Evolutionary conservation across 2,888 invertebrate genomes (phyloP).

Genomic region (Cheilosia scutellata): DNA sequence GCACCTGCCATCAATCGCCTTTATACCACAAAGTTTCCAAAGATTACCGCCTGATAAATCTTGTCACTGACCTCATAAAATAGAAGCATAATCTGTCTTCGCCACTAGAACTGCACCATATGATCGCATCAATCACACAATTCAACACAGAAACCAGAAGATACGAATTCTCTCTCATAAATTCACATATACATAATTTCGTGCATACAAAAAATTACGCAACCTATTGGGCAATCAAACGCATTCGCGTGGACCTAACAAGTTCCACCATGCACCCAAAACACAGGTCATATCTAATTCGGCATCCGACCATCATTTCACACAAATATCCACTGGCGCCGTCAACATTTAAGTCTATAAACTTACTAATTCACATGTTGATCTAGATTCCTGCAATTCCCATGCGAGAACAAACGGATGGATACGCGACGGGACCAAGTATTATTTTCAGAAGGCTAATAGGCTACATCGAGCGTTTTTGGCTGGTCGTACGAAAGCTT

Average conservation of each 20-base stretch:
- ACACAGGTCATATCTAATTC: constrained; percentile 39
- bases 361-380: constrained; percentile 62
- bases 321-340: constrained; percentile 26
- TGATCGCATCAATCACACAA: constrained; percentile 40
- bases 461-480: neutral
- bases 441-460: constrained; percentile 30
- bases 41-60: constrained; percentile 5
- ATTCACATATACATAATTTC: constrained; percentile 18
- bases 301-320: constrained; percentile 16
- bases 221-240: constrained; percentile 37
- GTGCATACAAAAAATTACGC: constrained; percentile 27
- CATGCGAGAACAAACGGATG: constrained; percentile 12
- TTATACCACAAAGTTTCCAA: neutral
- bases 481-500: constrained; percentile 17
- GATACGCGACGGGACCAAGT: neutral
- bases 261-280: constrained; percentile 19
- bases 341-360: constrained; percentile 57
- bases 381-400: constrained; percentile 51
- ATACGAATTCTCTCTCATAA: constrained; percentile 11
- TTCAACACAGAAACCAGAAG: constrained; percentile 20
- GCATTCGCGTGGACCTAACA: constrained; percentile 29
- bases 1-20: constrained; percentile 2
- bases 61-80: constrained; percentile 25
- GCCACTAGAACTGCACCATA: constrained; percentile 8
- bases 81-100: constrained; percentile 16